A percentile compares a stretch with the other conserved stretches of the same genome.
These are phyloP conservation scores for Balearica regulorum DNA, from an alignment of 2,797 vertebrate genomes.

Conservation along the genomic window DNA sequence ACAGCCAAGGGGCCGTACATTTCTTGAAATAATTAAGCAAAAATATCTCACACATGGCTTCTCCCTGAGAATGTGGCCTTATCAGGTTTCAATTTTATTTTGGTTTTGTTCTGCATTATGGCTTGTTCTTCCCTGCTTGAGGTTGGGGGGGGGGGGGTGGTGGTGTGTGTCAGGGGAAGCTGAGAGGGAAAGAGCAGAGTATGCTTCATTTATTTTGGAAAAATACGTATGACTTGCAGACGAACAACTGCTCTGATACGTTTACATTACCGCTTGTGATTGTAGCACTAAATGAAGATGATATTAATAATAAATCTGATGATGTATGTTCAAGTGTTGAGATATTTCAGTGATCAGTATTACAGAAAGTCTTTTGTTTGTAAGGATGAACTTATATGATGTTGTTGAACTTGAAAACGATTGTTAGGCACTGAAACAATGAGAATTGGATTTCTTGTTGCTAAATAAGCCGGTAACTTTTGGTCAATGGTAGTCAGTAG, in stretches of 20 bases:
- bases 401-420: not conserved
- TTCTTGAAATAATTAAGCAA: constrained; percentile 71
- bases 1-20: constrained; percentile 56
- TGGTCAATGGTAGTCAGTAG: not conserved
- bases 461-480: not conserved
- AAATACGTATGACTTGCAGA: not conserved
- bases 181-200: not conserved
- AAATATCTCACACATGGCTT: constrained; percentile 71
- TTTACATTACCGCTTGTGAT: not conserved
- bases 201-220: not conserved
- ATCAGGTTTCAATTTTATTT: constrained; percentile 70
- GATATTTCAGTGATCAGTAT: not conserved
- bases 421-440: not conserved
- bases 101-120: constrained; percentile 42
- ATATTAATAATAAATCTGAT: not conserved
- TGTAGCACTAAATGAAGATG: not conserved
- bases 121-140: not conserved
- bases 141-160: not conserved
- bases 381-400: not conserved
- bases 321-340: not conserved
- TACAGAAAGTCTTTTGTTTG: not conserved
- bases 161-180: not conserved
- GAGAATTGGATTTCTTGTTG: not conserved
- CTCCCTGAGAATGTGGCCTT: constrained; percentile 64
- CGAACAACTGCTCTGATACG: not conserved